Evolutionary conservation across 2,113 vertebrate species (phyloP), one percentile per base, ranked within the genome.

Genomic region (Chaetodon auriga): DNA sequence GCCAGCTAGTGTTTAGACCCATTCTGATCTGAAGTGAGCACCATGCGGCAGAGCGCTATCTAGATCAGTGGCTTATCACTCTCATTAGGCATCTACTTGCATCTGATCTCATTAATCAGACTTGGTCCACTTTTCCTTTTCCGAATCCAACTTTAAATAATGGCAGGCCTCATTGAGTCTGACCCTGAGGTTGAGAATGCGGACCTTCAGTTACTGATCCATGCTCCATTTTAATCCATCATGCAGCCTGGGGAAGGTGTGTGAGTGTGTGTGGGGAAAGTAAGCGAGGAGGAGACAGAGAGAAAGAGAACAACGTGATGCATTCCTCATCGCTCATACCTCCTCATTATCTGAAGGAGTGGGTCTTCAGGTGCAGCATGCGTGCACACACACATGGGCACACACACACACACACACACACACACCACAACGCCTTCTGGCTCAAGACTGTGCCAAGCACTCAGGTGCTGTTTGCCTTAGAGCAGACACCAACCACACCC

Each of bases 171-270:
- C 75, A 72, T 71, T 70, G 82, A 80, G 61, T 68, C 70, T 78
- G 81, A 68, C 76, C 74, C 36, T 36, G 53, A 19, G 82, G 81
- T 64, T 83, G 68, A 68, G 75, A 84, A 64, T 80, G 68, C 68
- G 54, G 89, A 82, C 66, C 57, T 61, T 36, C 18, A 68, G 72
- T 75, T 68, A 85, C 84, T 87, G 91, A 88, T 82, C 86, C 81
- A 57, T 75, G 81, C 2, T 55, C 75, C 49, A 61, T 82, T 68
- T 83, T 81, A 86, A 92, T 93, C 70, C 78, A 90, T 91, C 86
- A 90, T 43, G 13, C 58, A 85, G 60, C 68, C 77, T 48, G 9
- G 61, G 73, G 75, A 74, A 12, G 54, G 36, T 38, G 51, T 51
- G 61, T 66, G 15, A 19, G 69, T 45, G 74, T 45, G 76, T 84